Evolutionary conservation across 1,140 invertebrate species (phyloP).

Genomic region (Trigoniulus corallinus): DNA sequence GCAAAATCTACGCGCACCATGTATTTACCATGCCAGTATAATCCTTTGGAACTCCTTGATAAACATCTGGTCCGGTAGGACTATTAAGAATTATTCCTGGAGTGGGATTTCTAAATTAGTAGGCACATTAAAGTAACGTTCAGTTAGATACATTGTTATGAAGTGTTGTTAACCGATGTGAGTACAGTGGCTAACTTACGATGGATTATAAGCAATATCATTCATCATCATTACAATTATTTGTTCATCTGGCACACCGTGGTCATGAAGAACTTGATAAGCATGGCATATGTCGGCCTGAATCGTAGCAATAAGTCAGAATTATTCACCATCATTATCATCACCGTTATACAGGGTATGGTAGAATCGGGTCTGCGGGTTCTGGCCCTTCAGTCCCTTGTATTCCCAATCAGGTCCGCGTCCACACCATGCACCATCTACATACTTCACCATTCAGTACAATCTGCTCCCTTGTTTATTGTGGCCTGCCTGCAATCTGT

Average conservation of each 20-base stretch:
- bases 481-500: too few species aligned
- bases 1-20: neutral
- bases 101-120: neutral
- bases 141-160: neutral
- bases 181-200: too few species aligned
- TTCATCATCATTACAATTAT: constrained; percentile 48
- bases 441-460: too few species aligned
- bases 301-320: too few species aligned
- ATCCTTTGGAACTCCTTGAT: neutral
- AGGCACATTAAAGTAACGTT: neutral
- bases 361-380: too few species aligned
- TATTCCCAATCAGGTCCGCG: too few species aligned
- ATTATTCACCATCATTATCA: too few species aligned
- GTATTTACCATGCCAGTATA: neutral
- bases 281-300: constrained; percentile 44
- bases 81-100: neutral
- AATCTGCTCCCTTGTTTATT: too few species aligned
- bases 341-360: neutral
- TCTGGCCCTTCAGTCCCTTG: too few species aligned
- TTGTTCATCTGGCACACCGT: constrained; percentile 38
- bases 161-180: too few species aligned
- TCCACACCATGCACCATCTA: too few species aligned
- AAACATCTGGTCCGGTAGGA: neutral
- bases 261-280: constrained; percentile 37
- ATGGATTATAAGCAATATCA: constrained; percentile 43